These are phyloP conservation scores for Piscicola geometra DNA, from an alignment of 2,888 invertebrate species.

Conservation along the genomic window DNA sequence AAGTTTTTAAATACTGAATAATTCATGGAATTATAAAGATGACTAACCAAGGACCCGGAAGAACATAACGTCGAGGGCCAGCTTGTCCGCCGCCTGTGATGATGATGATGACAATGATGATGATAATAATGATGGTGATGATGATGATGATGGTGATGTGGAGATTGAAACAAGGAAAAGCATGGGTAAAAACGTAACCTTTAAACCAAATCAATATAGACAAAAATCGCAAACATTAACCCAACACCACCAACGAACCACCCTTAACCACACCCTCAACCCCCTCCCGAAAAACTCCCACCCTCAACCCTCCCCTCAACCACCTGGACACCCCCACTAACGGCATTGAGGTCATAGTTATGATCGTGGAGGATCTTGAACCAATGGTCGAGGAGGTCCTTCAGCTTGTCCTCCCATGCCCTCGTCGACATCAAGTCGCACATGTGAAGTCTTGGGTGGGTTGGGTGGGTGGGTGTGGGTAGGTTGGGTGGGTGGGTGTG, in stretches of 20 bases:
- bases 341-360: constrained; percentile 49
- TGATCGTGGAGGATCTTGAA: constrained; percentile 58
- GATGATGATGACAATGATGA: constrained; percentile 29
- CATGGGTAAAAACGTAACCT: too few species aligned
- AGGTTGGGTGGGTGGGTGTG: too few species aligned
- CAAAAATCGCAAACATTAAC: background rate
- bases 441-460: constrained; percentile 55
- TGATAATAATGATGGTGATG: too few species aligned
- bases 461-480: too few species aligned
- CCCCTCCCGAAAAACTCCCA: too few species aligned
- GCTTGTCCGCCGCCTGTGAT: constrained; percentile 55
- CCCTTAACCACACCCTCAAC: constrained; percentile 4
- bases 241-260: background rate
- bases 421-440: constrained; percentile 61
- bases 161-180: too few species aligned
- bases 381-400: constrained; percentile 59
- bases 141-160: too few species aligned
- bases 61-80: constrained; percentile 61
- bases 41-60: constrained; percentile 60
- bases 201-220: background rate
- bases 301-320: too few species aligned
- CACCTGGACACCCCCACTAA: constrained; percentile 1
- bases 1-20: too few species aligned
- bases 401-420: constrained; percentile 61
- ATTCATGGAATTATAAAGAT: too few species aligned